Evolutionary conservation across 2,113 vertebrate genomes (phyloP).

Genomic region (Elgaria multicarinata): DNA sequence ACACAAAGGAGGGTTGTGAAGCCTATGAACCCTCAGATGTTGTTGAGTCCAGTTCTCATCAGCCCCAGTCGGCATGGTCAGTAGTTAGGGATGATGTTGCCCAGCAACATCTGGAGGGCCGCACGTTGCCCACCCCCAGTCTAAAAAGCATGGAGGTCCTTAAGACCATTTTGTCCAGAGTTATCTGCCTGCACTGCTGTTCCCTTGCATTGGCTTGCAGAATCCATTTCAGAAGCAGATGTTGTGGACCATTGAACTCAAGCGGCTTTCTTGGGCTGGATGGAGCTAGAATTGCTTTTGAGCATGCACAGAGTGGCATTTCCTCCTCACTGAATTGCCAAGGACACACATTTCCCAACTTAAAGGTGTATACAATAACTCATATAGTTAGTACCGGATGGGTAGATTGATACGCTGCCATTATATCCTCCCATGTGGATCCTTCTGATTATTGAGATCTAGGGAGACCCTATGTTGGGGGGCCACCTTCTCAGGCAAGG

Average conservation of each 20-base stretch:
- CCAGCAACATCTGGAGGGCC: too few relatives aligned
- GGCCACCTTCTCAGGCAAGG: background rate
- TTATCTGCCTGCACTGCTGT: background rate
- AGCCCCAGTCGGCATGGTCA: too few relatives aligned
- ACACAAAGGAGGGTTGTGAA: too few relatives aligned
- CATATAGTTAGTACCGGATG: background rate
- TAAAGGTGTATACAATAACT: too few relatives aligned
- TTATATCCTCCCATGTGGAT: too few relatives aligned
- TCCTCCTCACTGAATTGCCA: background rate
- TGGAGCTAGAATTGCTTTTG: background rate
- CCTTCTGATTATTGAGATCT: background rate
- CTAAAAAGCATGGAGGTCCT: too few relatives aligned
- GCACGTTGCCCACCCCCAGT: too few relatives aligned
- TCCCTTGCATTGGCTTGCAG: background rate
- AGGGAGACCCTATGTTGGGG: too few relatives aligned
- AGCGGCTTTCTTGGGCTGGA: background rate
- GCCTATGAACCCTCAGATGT: too few relatives aligned
- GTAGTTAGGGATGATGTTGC: too few relatives aligned
- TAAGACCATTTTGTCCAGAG: background rate
- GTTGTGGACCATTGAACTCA: too few relatives aligned
- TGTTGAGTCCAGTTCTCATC: too few relatives aligned
- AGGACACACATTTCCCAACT: background rate
- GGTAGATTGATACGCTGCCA: background rate
- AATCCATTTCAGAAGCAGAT: background rate
- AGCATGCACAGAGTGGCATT: background rate